Base-by-base conservation (phyloP, 1,140 invertebrate species). In the Drosophila nigromelanica region DNA sequence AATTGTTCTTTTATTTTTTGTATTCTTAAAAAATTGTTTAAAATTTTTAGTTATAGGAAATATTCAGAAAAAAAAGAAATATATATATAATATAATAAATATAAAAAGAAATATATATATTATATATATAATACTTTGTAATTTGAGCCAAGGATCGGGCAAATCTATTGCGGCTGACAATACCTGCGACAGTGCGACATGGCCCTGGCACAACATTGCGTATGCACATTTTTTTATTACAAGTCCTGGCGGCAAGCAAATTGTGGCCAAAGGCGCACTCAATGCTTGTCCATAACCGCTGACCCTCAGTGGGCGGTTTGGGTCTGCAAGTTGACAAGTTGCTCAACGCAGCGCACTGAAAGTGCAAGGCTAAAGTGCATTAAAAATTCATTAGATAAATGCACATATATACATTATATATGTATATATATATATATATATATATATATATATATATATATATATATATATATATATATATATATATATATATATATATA, bases 381-480 rank as follows among this genome's bases (percentile, higher is more conserved):
- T 87, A 82, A 87, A 82, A 78, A 89, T 89, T 82, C 78, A 86
- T 89, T 86, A 82, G 68, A 52, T 62, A 68, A 69, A 61, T 73
- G 64, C 37, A 61, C 37, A 39, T 40, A 73, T 51, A 54, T 27
- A 21, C 14, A 4, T 24, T 27, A 21, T 24, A 4, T 24, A 24
- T 24, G 21, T 4, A 24, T 2, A 24, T 24, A 24, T 2, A 24
- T n/a, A 56, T 47, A 45, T 35, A 30, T 47, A 21, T 39, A 14
- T 8, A 45, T 52, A 52, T 42, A 51, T 18, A 55, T n/a, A 56
- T 47, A 45, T 35, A 30, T 47, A 21, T 39, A 14, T 8, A 45
- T 52, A 52, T 42, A 51, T 18, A 55, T n/a, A n/a, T n/a, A 21
- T 24, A 4, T 24, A 24, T 24, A 2, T 4, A 24, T 2, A 24